Conservation (phyloP, 2,797 vertebrate genomes). For the Anniella stebbinsi region DNA sequence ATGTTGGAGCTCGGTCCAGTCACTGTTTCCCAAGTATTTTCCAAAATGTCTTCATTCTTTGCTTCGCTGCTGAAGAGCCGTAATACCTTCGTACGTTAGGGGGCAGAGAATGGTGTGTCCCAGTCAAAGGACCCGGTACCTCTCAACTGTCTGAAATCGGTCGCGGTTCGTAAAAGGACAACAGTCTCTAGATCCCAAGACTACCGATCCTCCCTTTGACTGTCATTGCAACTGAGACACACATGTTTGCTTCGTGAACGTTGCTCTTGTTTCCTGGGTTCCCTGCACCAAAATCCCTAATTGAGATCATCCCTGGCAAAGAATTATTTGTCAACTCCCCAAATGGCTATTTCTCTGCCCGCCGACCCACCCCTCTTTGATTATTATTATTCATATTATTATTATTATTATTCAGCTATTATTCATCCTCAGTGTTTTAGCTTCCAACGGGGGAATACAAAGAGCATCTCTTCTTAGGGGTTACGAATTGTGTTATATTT, state of each 20-base stretch:
- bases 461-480: background rate
- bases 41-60: background rate
- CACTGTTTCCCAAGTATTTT: too few species aligned
- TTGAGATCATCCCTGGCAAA: constrained; percentile 30
- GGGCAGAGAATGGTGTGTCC: background rate
- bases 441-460: background rate
- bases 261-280: background rate
- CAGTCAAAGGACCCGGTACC: too few species aligned
- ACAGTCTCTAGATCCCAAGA: background rate
- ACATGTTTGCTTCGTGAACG: background rate
- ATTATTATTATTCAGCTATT: too few species aligned
- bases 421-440: background rate
- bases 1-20: too few species aligned
- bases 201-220: background rate
- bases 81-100: background rate
- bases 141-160: background rate
- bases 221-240: background rate
- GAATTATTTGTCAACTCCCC: background rate
- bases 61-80: background rate
- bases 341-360: background rate
- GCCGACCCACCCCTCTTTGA: background rate
- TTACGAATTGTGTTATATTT: background rate
- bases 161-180: background rate
- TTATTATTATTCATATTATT: too few species aligned
- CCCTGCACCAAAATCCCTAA: background rate